These are phyloP conservation scores for Isotomurus palustris DNA, from an alignment of 2,888 invertebrate species.

Conservation along the genomic window DNA sequence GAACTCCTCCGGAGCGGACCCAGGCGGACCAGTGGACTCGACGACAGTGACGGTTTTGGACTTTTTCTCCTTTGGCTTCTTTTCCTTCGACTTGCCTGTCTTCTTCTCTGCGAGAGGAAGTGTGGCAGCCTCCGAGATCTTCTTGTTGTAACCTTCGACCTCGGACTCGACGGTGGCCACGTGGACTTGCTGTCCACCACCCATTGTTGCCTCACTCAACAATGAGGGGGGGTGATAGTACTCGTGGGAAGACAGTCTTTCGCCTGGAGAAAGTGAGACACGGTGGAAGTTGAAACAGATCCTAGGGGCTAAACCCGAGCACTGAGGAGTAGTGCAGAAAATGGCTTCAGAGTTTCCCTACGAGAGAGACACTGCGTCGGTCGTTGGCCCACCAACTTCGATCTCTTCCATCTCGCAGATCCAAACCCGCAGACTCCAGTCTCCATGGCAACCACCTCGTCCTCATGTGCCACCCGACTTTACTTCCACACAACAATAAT, in stretches of 20 bases:
- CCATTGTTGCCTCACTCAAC: conserved; percentile 39
- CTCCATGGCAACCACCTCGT: conserved; percentile 35
- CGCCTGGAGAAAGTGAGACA: conserved; percentile 5
- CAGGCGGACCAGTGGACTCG: conserved; percentile 38
- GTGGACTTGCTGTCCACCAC: conserved; percentile 64
- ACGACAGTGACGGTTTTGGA: conserved; percentile 43
- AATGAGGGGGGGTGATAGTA: conserved; percentile 7
- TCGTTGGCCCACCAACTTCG: conserved; percentile 40
- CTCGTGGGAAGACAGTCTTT: conserved; percentile 15
- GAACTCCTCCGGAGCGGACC: conserved; percentile 44
- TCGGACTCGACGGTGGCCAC: conserved; percentile 84
- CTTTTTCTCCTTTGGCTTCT: conserved; percentile 47
- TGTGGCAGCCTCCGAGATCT: conserved; percentile 46
- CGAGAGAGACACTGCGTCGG: conserved; percentile 45
- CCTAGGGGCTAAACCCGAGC: conserved; percentile 33
- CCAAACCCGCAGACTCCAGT: conserved; percentile 47
- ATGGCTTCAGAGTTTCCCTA: conserved; percentile 43
- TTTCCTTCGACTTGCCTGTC: conserved; percentile 42
- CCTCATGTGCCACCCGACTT: conserved; percentile 27
- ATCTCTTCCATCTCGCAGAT: conserved; percentile 38
- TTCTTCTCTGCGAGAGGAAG: conserved; percentile 45
- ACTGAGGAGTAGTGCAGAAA: conserved; percentile 32
- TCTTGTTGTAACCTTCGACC: conserved; percentile 56
- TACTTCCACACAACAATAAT: conserved; percentile 28
- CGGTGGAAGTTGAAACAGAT: conserved; percentile 17